Evolutionary conservation across 2,888 invertebrate species (phyloP).

Genomic region (Acanthosepion esculentum): DNA sequence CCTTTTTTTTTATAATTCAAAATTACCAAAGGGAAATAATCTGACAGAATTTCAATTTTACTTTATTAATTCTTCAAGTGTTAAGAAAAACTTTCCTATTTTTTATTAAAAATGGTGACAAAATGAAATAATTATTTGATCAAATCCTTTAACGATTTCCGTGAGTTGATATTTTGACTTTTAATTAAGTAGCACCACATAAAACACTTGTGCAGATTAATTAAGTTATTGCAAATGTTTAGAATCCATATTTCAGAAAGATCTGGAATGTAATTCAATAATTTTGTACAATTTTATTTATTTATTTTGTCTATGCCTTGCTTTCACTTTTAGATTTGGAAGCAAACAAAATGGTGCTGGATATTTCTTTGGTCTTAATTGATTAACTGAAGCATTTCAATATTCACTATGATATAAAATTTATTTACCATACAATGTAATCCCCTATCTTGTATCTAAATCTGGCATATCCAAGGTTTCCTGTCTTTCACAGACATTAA

Average conservation of each 20-base stretch:
- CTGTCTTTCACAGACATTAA: too few relatives aligned
- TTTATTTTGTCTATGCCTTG: too few relatives aligned
- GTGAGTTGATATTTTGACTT: neutral
- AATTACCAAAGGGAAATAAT: neutral
- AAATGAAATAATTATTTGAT: slow-evolving; percentile 12
- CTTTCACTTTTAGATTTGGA: too few relatives aligned
- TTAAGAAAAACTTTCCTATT: neutral
- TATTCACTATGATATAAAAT: too few relatives aligned
- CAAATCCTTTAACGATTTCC: neutral
- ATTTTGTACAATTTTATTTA: too few relatives aligned
- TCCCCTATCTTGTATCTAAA: too few relatives aligned
- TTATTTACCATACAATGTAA: too few relatives aligned
- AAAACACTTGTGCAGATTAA: neutral
- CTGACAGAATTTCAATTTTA: neutral
- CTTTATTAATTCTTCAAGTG: neutral
- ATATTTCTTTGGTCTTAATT: too few relatives aligned
- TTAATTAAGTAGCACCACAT: neutral
- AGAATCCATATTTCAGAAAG: neutral
- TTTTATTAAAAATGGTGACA: neutral
- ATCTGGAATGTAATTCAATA: too few relatives aligned
- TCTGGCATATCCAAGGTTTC: too few relatives aligned
- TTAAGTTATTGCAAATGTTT: neutral
- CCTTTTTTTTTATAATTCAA: neutral
- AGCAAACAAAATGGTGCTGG: too few relatives aligned
- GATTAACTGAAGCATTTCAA: too few relatives aligned